Percentiles rank a stretch among this genome's conserved stretches.
Conservation (phyloP, 2,113 vertebrate species). For the Porphyrio hochstetteri region DNA sequence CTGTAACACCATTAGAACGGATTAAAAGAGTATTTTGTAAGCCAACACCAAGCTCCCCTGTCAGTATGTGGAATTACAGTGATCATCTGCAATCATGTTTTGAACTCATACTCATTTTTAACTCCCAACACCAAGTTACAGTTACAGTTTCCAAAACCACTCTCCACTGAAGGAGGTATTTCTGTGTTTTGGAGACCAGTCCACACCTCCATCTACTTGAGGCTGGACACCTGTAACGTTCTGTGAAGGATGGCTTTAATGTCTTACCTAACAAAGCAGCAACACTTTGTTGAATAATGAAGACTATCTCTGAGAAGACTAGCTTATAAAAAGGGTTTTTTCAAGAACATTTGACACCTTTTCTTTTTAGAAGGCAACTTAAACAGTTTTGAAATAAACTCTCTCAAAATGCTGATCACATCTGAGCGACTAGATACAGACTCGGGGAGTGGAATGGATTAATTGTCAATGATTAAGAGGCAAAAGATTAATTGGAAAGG, state of each 20-base stretch:
- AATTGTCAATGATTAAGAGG: neutral
- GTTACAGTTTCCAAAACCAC: neutral
- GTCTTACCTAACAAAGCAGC: neutral
- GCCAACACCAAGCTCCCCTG: neutral
- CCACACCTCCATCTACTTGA: neutral
- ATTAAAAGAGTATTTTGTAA: neutral
- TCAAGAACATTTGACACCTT: neutral
- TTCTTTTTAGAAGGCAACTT: neutral
- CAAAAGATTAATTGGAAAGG: neutral
- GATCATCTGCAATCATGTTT: neutral
- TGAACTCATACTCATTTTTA: neutral
- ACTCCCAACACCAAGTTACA: neutral
- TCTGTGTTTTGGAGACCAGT: neutral
- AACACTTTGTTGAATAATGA: neutral
- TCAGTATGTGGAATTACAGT: neutral
- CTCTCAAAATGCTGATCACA: neutral
- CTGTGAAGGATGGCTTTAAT: neutral
- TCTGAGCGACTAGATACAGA: neutral
- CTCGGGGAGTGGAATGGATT: neutral
- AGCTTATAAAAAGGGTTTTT: neutral
- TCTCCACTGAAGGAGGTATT: neutral
- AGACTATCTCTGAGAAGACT: neutral
- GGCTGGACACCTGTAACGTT: neutral
- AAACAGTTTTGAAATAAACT: neutral
- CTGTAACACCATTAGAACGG: neutral